Base-by-base conservation (phyloP, 2,113 vertebrate species). In the Emydura subglobosa region DNA sequence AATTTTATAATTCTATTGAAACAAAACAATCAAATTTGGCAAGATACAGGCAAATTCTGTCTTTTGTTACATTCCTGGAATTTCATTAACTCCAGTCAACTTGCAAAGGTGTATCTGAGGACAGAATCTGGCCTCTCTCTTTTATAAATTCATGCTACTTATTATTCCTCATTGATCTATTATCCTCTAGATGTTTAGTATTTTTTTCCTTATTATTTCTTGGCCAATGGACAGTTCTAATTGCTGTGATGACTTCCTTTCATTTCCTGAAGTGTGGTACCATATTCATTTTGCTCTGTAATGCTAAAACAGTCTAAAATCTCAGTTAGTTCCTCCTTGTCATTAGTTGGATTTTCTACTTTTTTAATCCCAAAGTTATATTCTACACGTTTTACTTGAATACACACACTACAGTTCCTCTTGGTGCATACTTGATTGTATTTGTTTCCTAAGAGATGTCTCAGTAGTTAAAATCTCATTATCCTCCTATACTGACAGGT, bases 91-190 rank as follows among this genome's bases (percentile, higher is more conserved):
- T 59, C 29, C 57, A 29, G 11, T 59, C 9, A 29, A 59, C 29
- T 59, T 59, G 4, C 57, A 59, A 59, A 59, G 24, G 11, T 59
- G 57, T 9, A 92, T 53, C 51, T 17, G 51, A 14, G 74, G 68
- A 53, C 68, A 88, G 86, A 94, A 92, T 53, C 78, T 90, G 88
- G 90, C n/a, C 54, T 87, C 9, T 78, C 9, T 78, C 92, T 82
- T 82, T 92, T 74, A 90, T 76, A 68, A 91, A 95, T 90, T 72
- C 57, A 90, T 8, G 42, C 85, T 91, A 90, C 94, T 94, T 68
- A 90, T 86, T 94, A 90, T 82, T 94, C 68, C 10, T 95, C 85
- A 94, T 72, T 54, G 91, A 83, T 90, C 65, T 53, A 79, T 87
- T 83, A 89, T 47, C 82, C 27, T 51, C 82, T 90, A 17, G 42